Evolutionary conservation across 2,888 invertebrate species (phyloP), one percentile per base, ranked within the genome.

Genomic region (Dicranocentrus wangi): DNA sequence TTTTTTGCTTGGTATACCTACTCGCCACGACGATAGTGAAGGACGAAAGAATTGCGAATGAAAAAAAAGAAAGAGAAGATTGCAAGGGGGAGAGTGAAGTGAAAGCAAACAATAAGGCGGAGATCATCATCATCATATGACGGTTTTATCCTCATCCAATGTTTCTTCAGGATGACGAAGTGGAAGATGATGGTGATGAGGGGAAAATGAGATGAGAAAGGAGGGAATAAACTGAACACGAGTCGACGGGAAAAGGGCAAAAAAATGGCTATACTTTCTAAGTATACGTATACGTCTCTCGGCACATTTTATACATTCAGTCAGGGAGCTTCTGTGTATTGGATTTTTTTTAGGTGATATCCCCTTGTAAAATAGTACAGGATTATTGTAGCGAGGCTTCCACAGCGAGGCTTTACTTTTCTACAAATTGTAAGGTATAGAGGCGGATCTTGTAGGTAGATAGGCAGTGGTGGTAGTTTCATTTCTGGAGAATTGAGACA

Each of bases 401-500:
- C n/a, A 42, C 25, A 60, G 28, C 17, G 21, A 28, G 27, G 61
- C 28, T 27, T 47, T 15, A 55, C 25, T 42, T 60, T 60, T 43
- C 60, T 10, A 60, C 7, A n/a, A 23, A 65, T 55, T 21, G 19
- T 21, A 43, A 13, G 43, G 15, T 17, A 28, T 17, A 27, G 19
- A n/a, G 51, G 39, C n/a, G n/a, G n/a, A n/a, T n/a, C n/a, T n/a
- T n/a, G n/a, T n/a, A 61, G 21, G 25, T 61, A 51, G 17, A 42
- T 66, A 75, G 75, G 75, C n/a, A 75, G 21, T 58, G 58, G 13
- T 75, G 27, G 63, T 73, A 73, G 73, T 73, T 66, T 73, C 73
- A 65, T 47, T 63, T 75, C 75, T 55, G 53, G 58, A 66, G 75
- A 73, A 73, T 75, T 75, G 75, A 75, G 75, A 75, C 75, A 75